Percentiles rank a stretch among this genome's conserved stretches.
Conservation (phyloP, 2,113 vertebrate species). For the Spilogale gracilis region DNA sequence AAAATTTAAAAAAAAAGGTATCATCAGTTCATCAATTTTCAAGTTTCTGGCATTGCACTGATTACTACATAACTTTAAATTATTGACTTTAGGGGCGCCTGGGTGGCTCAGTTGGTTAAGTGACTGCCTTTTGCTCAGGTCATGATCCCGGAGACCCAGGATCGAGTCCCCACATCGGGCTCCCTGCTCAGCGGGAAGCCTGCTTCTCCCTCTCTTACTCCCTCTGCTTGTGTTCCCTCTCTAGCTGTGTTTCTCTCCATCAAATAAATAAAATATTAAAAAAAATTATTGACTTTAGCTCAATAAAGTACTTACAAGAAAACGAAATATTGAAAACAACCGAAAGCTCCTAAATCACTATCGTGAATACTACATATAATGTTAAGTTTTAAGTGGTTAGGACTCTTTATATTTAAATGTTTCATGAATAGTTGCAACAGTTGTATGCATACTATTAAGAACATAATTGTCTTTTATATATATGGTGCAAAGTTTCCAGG, state of each 20-base stretch:
- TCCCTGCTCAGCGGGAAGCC: no score
- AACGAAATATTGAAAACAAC: background rate
- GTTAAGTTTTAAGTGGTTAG: conserved; percentile 15
- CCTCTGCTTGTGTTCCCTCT: no score
- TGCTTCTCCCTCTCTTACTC: no score
- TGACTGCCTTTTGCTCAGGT: no score
- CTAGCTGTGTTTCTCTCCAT: no score
- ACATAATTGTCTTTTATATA: background rate
- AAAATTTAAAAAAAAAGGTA: background rate
- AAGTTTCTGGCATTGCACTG: conserved; percentile 26
- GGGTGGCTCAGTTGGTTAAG: no score
- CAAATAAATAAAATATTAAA: no score
- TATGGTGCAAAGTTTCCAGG: background rate
- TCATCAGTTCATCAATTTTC: background rate
- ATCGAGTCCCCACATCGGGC: no score
- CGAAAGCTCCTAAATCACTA: background rate
- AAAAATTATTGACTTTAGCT: background rate
- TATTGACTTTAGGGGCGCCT: background rate
- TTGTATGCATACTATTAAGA: background rate
- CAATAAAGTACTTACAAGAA: conserved; percentile 25
- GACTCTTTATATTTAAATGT: background rate
- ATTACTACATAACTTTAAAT: background rate
- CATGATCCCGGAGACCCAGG: no score
- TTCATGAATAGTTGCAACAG: background rate
- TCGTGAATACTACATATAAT: background rate